Base-by-base conservation (phyloP, 2,797 vertebrate genomes). In the Stomatorhinus walkeri region DNA sequence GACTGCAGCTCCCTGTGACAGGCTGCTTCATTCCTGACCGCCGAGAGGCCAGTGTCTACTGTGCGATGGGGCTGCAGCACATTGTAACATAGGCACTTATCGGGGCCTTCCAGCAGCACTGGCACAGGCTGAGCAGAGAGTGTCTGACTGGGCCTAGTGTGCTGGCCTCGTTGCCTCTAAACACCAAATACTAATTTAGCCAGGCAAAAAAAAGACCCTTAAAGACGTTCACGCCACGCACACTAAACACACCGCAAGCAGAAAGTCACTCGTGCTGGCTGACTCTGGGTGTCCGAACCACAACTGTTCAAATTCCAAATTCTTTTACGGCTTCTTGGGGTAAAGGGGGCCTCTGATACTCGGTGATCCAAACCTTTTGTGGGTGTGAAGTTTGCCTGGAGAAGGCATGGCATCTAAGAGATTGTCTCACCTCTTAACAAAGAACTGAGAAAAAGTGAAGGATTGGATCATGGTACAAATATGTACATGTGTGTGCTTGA, bases 1-100 rank as follows among this genome's bases (percentile, higher is more conserved):
- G 48, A 52, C 76, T n/a, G 40, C 76, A 24, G 89, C 51, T 89
- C 89, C 68, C 72, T 51, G 72, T 16, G 56, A 76, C 54, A 88
- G 40, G 72, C 19, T 24, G 76, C 76, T 64, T 79, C 76, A 43
- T 85, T 89, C 76, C 54, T 28, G 51, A 84, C 54, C 87, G 24
- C 89, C 46, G 22, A 87, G 86, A 59, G 86, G 46, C 87, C 76
- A 32, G 46, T 48, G 43, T 28, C 86, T 49, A 6, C 86, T 52
- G 87, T 16, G 87, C 14, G 7, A 3, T 54, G 59, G 40, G 28
- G 10, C 87, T 83, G 85, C 46, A 4, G 76, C 22, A 5, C 87
- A 49, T 36, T 81, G 54, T 54, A 68, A 72, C 6, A 8, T 16
- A 84, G 89, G 87, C 61, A 46, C 46, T 22, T 85, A 79, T 85